These are phyloP conservation scores for Prenolepis imparis DNA, from an alignment of 2,888 invertebrate genomes.

Conservation along the genomic window DNA sequence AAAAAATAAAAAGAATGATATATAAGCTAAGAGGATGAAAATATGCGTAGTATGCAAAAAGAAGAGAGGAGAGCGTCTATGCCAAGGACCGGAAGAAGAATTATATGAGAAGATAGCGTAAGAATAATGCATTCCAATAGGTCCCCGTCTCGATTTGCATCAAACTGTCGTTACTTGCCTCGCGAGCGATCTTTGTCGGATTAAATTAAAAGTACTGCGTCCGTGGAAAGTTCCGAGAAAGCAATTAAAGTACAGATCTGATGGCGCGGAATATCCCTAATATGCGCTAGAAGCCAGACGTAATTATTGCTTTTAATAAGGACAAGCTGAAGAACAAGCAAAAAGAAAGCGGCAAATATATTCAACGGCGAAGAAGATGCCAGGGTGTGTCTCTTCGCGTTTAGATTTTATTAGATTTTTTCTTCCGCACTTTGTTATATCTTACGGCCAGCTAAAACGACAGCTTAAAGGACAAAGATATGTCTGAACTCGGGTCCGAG, in stretches of 20 bases:
- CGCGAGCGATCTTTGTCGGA: slow-evolving; percentile 27
- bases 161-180: slow-evolving; percentile 46
- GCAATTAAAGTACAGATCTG: slow-evolving; percentile 27
- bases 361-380: slow-evolving; percentile 18
- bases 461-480: slow-evolving; percentile 58
- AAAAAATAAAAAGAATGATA: slow-evolving; percentile 15
- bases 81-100: slow-evolving; percentile 18
- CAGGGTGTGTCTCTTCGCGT: slow-evolving; percentile 35
- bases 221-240: slow-evolving; percentile 34
- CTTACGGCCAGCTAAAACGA: slow-evolving; percentile 28
- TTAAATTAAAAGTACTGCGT: slow-evolving; percentile 45
- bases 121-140: slow-evolving; percentile 54
- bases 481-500: slow-evolving; percentile 53
- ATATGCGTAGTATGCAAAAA: slow-evolving; percentile 28
- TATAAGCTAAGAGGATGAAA: slow-evolving; percentile 17
- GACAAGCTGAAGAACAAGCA: slow-evolving; percentile 19
- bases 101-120: slow-evolving; percentile 46
- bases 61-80: slow-evolving; percentile 18
- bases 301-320: slow-evolving; percentile 52
- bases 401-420: slow-evolving; percentile 56
- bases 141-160: slow-evolving; percentile 45
- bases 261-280: slow-evolving; percentile 29
- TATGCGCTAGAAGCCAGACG: background rate
- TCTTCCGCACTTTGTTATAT: slow-evolving; percentile 46
- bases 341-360: background rate